Base-by-base conservation (phyloP, 2,113 vertebrate species). In the Larimichthys crocea region DNA sequence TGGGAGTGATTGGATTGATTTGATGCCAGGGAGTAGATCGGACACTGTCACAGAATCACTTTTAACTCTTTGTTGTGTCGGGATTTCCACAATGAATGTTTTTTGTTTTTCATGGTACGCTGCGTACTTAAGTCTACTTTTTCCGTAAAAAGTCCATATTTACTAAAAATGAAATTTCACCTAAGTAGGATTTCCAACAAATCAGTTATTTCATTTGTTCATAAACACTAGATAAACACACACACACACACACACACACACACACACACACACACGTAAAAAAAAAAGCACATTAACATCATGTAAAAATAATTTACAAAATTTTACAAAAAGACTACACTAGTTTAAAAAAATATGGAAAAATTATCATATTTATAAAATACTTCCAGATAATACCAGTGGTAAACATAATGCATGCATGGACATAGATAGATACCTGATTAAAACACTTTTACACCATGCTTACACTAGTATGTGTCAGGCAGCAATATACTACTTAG, bases 1-100 rank as follows among this genome's bases (percentile, higher is more conserved):
- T 0, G 83, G 79, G 84, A 84, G 76, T 86, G 87, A 92, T 87
- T 87, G 87, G 87, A 92, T 92, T 91, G 89, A 92, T 89, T 89
- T 80, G 79, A 89, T 88, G 84, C 80, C 87, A 80, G 79, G 56
- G 78, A 80, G 87, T 76, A 84, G 83, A 87, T 88, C 79, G 82
- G 83, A 89, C 81, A 82, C 82, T 84, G 83, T 77, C 64, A 76
- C 79, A 76, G 86, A 83, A 73, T 73, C 72, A 52, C 65, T 67
- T 85, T 83, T 78, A 83, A 68, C 68, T 78, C 80, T 82, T 75
- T 16, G 26, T 76, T 57, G 48, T 53, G 59, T 61, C 67, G n/a
- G 73, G 83, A 79, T 88, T 86, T 60, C 62, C 61, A 55, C 75
- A 40, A 40, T 40, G 7, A 40, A 14, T 46, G 14, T 46, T 46